Base-by-base conservation (phyloP, 2,113 vertebrate species). In the Cacatua alba region DNA sequence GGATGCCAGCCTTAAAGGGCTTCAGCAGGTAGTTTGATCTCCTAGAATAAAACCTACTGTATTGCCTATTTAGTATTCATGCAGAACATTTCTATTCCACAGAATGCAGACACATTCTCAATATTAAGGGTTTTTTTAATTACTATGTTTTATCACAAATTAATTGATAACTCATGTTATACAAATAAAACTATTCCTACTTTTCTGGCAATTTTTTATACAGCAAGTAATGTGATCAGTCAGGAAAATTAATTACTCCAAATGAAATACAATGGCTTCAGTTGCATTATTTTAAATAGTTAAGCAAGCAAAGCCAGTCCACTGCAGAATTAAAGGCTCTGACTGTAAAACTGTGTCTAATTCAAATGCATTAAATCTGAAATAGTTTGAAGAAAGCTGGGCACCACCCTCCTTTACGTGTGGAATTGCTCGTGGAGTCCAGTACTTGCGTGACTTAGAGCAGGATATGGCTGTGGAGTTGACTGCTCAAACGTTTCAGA, bases 141-240 rank as follows among this genome's bases (percentile, higher is more conserved):
- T 16, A 81, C 60, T 96, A 82, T 88, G 53, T 79, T 95, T 92
- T 92, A 52, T 82, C 53, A 79, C 88, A 90, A 97, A 94, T 95
- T 86, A 97, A 94, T 74, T 94, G 68, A 74, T 76, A 72, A 72
- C 65, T 95, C 69, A 62, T 72, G 51, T 93, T 92, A 63, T 76
- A 82, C 68, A 88, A 95, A 95, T 94, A 89, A 91, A 97, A 86
- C 48, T 71, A 13, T 88, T 92, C 41, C 44, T 86, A 6, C 63
- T 65, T 89, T 95, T 67, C 82, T 70, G 70, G 11, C 33, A 17
- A 3, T 76, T 62, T 93, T 82, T 91, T 82, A n/a, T 72, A 89
- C 68, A 70, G 24, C 74, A 74, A 85, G 75, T 59, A 64, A 31
- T 62, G 53, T 48, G 68, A 81, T 88, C 74, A 76, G 35, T 86